Base-by-base conservation (phyloP, 2,888 invertebrate genomes). In the Physocephala rufipes region DNA sequence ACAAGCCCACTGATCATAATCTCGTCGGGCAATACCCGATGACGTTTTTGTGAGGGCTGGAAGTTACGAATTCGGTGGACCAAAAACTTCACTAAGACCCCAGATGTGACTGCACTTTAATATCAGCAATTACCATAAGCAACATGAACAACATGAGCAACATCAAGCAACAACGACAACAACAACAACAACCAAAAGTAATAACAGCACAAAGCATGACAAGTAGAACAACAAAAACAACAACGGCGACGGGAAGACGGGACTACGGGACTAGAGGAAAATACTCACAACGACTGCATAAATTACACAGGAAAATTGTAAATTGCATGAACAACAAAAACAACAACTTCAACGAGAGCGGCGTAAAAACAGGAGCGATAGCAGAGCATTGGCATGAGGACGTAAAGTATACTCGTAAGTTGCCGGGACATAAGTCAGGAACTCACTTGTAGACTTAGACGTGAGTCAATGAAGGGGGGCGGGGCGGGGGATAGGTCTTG, bases 31-130 rank as follows among this genome's bases (percentile, higher is more conserved):
- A 19, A 13, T 16, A 26, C 43, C 53, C 26, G 9, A 66, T 49
- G 70, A 47, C n/a, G 47, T 15, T n/a, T n/a, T n/a, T 9, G 36
- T 36, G 47, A 19, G 59, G 47, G 65, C 24, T 49, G 55, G 28
- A 36, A 36, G 36, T 36, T 36, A 7, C 36, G 36, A 9, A 63
- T 9, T 26, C 64, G 45, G 28, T 59, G 61, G 62, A 68, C 36
- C 51, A 36, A 45, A 58, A 68, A 61, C 59, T 61, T 61, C 49
- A 43, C 68, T 51, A 19, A 67, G 59, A 51, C 51, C 62, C 62
- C 51, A 61, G 68, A 61, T 62, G 49, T 61, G 61, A 19, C 30
- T 58, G 51, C 68, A 62, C 51, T 62, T 68, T 62, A 67, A 66
- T 43, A 58, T 67, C 67, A 55, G 45, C 67, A 58, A 58, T 68